Percentiles rank a stretch among this genome's conserved stretches.
Conservation (phyloP, 1,140 invertebrate genomes). For the Caenorhabditis tropicalis region DNA sequence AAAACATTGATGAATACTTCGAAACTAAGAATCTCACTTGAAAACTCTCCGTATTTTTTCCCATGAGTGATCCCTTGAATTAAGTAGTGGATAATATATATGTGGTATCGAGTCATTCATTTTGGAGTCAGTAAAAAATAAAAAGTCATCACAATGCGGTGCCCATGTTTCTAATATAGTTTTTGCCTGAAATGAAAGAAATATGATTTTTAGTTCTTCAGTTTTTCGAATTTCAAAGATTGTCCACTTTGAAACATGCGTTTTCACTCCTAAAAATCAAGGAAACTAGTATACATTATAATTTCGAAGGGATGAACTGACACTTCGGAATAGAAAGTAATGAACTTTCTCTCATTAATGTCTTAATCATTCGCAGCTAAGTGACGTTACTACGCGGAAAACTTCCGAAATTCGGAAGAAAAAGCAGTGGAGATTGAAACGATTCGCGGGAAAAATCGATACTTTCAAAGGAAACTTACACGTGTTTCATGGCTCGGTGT, state of each 20-base stretch:
- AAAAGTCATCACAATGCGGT: constrained; percentile 48
- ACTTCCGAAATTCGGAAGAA: not conserved
- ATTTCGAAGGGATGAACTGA: not conserved
- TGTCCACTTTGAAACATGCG: no score
- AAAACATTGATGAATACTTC: not conserved
- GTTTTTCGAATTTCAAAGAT: not conserved
- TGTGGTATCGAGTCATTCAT: constrained; percentile 53
- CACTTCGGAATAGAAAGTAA: constrained; percentile 14
- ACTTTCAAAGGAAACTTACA: constrained; percentile 16
- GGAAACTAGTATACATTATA: not conserved
- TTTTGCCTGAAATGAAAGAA: constrained; percentile 43
- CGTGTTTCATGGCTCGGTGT: constrained; percentile 59
- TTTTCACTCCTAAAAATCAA: not conserved
- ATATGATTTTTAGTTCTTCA: not conserved
- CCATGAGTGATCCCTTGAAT: constrained; percentile 54
- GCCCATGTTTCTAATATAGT: constrained; percentile 57
- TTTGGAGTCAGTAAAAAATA: constrained; percentile 58
- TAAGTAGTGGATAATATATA: constrained; percentile 49
- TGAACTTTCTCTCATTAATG: not conserved
- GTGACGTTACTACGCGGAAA: not conserved
- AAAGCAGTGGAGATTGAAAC: not conserved
- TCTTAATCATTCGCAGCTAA: not conserved
- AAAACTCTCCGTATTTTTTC: constrained; percentile 55
- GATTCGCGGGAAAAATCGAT: not conserved
- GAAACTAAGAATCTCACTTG: constrained; percentile 34